A percentile compares a stretch with the other conserved stretches of the same genome.
phyloP scores from a whole-genome alignment of 2,888 invertebrate genomes.

The Galeopsomyia nigrocyanea region DNA sequence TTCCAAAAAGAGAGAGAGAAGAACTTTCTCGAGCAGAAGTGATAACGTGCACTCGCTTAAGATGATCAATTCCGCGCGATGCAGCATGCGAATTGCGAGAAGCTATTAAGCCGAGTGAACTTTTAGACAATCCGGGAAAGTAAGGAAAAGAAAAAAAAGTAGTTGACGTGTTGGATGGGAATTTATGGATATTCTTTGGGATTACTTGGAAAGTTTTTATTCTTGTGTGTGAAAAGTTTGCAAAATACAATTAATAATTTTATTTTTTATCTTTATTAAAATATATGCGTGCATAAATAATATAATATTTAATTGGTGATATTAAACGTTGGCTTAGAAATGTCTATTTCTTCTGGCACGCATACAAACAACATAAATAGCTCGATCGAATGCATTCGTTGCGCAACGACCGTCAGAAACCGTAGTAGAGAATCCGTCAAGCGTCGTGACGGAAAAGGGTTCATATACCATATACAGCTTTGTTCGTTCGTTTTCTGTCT shows the following conservation, averaged over 20 bases:
- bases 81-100: constrained; percentile 16
- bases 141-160: constrained; percentile 11
- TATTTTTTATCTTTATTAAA: too few relatives aligned
- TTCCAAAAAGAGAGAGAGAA: neutral
- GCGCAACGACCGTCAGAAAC: neutral
- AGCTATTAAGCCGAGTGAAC: constrained; percentile 42
- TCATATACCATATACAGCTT: too few relatives aligned
- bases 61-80: constrained; percentile 34
- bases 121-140: constrained; percentile 22
- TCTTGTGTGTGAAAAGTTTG: neutral
- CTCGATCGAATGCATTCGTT: neutral
- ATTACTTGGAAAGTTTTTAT: too few relatives aligned
- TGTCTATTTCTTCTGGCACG: neutral
- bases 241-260: neutral
- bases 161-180: neutral
- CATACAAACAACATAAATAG: constrained; percentile 18
- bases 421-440: too few relatives aligned
- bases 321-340: too few relatives aligned
- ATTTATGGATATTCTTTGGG: constrained; percentile 15
- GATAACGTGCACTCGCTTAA: constrained; percentile 21
- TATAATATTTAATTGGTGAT: too few relatives aligned
- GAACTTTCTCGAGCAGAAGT: constrained; percentile 31
- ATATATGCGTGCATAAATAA: neutral
- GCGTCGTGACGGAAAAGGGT: too few relatives aligned
- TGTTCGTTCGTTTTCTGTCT: too few relatives aligned